phyloP scores from a whole-genome alignment of 2,797 vertebrate genomes.

The Lepidocolaptes lacrymiger region DNA sequence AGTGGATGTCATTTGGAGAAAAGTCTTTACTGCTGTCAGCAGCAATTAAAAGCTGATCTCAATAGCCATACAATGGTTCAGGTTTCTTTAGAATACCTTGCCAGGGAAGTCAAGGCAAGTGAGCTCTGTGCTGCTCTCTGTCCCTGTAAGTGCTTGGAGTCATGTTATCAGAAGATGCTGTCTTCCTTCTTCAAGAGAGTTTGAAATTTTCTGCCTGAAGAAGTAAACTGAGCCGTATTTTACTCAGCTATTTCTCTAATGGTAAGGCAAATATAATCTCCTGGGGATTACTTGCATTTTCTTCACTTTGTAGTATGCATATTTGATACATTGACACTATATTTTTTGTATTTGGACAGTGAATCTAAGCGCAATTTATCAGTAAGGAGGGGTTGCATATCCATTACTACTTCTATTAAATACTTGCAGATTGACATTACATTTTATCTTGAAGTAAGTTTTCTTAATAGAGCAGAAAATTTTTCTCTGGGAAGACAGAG shows the following conservation, averaged over 20 bases:
- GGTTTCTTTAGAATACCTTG: background rate
- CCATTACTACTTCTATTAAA: background rate
- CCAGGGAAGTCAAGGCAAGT: background rate
- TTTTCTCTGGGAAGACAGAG: background rate
- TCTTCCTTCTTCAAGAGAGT: background rate
- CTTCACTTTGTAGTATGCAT: background rate
- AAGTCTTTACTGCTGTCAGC: background rate
- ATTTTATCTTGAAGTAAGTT: background rate
- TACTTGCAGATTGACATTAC: background rate
- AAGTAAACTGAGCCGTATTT: background rate
- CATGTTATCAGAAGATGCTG: background rate
- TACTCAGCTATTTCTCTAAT: background rate
- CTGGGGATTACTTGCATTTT: background rate
- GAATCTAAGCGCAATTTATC: background rate
- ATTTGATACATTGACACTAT: background rate
- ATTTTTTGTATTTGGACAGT: background rate
- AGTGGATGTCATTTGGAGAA: background rate
- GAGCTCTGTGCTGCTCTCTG: background rate
- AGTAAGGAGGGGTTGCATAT: background rate
- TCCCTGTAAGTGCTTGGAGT: background rate
- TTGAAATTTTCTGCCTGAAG: background rate
- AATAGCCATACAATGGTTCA: background rate
- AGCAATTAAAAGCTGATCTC: background rate
- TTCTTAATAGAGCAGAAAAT: background rate
- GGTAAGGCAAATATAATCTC: background rate